phyloP scores from a whole-genome alignment of 2,797 vertebrate species.

The Coilia nasus region DNA sequence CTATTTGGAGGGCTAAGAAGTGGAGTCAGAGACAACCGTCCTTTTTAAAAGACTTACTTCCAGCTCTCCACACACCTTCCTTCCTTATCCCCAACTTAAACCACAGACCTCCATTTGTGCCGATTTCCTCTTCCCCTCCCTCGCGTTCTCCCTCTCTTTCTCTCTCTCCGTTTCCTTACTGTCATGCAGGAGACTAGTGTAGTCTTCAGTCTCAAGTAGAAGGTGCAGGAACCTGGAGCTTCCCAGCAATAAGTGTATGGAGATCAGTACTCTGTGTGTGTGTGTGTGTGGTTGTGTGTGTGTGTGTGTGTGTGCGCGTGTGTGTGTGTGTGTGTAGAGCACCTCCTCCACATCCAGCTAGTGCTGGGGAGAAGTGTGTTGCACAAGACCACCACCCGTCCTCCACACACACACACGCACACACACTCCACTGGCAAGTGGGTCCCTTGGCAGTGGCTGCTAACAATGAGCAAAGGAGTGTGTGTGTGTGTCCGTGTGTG shows the following conservation, averaged over 20 bases:
- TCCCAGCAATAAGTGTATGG: background rate
- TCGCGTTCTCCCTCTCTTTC: background rate
- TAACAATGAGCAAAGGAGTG: background rate
- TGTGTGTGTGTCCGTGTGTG: background rate
- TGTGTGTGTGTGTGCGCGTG: background rate
- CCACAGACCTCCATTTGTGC: background rate
- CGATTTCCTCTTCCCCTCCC: background rate
- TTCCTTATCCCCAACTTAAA: background rate
- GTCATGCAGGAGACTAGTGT: background rate
- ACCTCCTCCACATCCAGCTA: background rate
- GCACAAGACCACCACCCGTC: slow-evolving; percentile 6
- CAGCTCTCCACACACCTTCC: background rate
- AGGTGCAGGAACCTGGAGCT: slow-evolving; percentile 12
- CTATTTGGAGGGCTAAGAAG: background rate
- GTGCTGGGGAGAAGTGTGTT: background rate
- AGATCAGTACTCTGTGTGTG: background rate
- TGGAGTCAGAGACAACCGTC: background rate
- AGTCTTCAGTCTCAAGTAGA: background rate
- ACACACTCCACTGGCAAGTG: background rate
- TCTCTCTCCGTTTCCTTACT: background rate
- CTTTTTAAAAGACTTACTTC: slow-evolving; percentile 5
- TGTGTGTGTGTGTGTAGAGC: background rate
- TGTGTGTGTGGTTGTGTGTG: background rate
- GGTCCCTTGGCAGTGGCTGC: background rate
- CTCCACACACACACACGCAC: background rate